phyloP scores from a whole-genome alignment of 2,888 invertebrate genomes.

The Ceriagrion tenellum region DNA sequence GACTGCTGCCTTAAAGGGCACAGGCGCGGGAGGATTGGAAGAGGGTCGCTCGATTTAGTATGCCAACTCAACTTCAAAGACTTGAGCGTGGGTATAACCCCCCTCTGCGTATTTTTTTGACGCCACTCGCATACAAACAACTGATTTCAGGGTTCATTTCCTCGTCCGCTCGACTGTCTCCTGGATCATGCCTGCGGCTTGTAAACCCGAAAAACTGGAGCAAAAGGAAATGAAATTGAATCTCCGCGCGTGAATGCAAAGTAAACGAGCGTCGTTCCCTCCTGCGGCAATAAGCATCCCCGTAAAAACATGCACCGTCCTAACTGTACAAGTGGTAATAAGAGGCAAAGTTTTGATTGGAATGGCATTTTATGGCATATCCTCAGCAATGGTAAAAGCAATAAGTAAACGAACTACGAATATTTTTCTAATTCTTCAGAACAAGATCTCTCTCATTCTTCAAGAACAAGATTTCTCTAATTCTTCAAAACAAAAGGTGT shows the following conservation, averaged over 20 bases:
- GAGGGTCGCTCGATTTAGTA: neutral
- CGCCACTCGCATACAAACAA: constrained; percentile 8
- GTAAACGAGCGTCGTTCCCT: neutral
- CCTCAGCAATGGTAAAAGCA: neutral
- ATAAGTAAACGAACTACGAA: too few relatives aligned
- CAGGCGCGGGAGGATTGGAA: neutral
- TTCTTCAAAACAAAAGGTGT: too few relatives aligned
- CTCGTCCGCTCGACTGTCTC: neutral
- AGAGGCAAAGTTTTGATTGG: neutral
- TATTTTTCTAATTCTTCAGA: too few relatives aligned
- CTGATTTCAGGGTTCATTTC: constrained; percentile 16
- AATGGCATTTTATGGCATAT: neutral
- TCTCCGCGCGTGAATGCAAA: neutral
- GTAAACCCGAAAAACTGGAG: neutral
- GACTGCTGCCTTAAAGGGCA: neutral
- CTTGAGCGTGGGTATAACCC: neutral
- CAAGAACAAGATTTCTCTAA: too few relatives aligned
- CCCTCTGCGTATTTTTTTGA: neutral
- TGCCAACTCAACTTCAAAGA: neutral
- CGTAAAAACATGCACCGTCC: neutral
- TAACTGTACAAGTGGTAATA: neutral
- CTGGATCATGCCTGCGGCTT: neutral
- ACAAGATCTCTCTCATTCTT: too few relatives aligned
- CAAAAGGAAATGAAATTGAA: neutral
- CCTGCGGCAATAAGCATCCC: neutral